phyloP scores from a whole-genome alignment of 2,113 vertebrate genomes.

The Pelvicachromis taeniatus region DNA sequence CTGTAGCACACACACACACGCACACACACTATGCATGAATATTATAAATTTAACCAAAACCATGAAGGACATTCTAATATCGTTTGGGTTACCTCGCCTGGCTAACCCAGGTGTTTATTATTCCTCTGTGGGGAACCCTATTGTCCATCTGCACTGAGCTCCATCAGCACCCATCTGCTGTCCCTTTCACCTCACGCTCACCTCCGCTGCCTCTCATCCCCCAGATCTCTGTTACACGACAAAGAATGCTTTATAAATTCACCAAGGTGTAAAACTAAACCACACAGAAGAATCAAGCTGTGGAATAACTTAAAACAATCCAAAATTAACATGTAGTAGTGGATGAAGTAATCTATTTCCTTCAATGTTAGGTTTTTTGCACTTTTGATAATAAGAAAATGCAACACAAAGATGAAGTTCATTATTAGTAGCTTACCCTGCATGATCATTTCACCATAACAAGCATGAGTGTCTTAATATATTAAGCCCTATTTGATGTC shows the following conservation, averaged over 20 bases:
- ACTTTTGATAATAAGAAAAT: background rate
- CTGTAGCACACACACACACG: background rate
- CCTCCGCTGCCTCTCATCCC: conserved; percentile 41
- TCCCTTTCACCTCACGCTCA: conserved; percentile 43
- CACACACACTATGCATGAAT: background rate
- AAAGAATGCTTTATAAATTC: conserved; percentile 22
- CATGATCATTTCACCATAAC: background rate
- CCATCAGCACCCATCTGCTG: conserved; percentile 48
- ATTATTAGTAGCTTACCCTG: background rate
- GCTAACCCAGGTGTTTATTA: background rate
- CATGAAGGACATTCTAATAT: background rate
- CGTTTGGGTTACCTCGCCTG: background rate
- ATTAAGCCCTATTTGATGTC: background rate
- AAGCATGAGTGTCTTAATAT: background rate
- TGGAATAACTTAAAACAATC: background rate
- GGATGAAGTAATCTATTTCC: background rate
- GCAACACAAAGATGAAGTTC: background rate
- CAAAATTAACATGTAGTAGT: background rate
- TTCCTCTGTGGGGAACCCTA: background rate
- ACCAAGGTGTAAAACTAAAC: conserved; percentile 18
- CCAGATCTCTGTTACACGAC: conserved; percentile 45
- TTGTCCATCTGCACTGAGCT: conserved; percentile 28
- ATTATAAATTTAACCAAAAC: background rate
- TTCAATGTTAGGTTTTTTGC: background rate
- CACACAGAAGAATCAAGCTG: background rate